Conservation (phyloP, 2,888 invertebrate species). For the Melanargia galathea region DNA sequence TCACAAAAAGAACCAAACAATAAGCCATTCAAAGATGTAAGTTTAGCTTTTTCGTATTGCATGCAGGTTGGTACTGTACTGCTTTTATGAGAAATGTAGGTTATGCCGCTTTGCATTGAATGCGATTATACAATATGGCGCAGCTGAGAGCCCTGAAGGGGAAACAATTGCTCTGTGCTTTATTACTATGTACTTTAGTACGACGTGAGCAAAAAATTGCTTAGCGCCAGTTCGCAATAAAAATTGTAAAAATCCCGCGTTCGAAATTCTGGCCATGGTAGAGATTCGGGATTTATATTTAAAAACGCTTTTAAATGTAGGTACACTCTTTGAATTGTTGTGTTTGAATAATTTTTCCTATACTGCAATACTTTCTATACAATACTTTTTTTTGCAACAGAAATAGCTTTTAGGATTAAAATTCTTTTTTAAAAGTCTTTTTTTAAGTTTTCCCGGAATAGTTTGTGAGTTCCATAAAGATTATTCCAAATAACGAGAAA, state of each 20-base stretch:
- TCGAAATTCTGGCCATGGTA: constrained; percentile 1
- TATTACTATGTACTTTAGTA: constrained; percentile 33
- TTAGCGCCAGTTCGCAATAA: constrained; percentile 20
- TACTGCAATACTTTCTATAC: too few species aligned
- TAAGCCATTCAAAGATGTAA: constrained; percentile 32
- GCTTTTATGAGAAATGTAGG: constrained; percentile 42
- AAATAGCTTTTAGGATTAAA: too few species aligned
- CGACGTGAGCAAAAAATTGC: constrained; percentile 26
- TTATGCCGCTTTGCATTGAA: constrained; percentile 39
- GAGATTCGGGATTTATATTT: constrained; percentile 19
- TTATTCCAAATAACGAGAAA: too few species aligned
- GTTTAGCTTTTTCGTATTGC: constrained; percentile 36
- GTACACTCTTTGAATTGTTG: background rate
- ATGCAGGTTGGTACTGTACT: constrained; percentile 31
- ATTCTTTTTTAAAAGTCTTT: too few species aligned
- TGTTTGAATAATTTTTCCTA: background rate
- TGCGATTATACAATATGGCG: constrained; percentile 39
- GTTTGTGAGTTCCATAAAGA: too few species aligned
- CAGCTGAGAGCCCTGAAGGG: constrained; percentile 34
- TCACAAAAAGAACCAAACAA: constrained; percentile 30
- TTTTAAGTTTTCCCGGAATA: too few species aligned
- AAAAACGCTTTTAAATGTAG: constrained; percentile 9
- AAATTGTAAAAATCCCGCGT: constrained; percentile 19
- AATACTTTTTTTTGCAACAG: too few species aligned
- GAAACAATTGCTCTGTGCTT: constrained; percentile 38